A percentile compares a stretch with the other conserved stretches of the same genome.
These are phyloP conservation scores for Salvator merianae DNA, from an alignment of 2,113 vertebrate genomes.

Conservation along the genomic window DNA sequence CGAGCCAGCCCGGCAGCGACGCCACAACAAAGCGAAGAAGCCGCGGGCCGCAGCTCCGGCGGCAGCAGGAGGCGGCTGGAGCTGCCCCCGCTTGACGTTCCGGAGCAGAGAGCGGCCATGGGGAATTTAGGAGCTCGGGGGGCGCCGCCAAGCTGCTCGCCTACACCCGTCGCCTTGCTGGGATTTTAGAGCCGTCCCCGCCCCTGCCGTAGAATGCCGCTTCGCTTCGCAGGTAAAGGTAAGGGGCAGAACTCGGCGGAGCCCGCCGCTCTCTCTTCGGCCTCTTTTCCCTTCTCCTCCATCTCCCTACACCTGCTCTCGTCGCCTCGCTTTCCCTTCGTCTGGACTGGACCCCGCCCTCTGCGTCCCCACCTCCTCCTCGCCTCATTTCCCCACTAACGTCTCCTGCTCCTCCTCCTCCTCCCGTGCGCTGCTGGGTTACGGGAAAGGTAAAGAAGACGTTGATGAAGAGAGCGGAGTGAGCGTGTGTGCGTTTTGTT, in stretches of 20 bases:
- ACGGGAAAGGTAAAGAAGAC: background rate
- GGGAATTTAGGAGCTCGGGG: conserved; percentile 78
- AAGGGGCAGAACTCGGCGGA: conserved; percentile 52
- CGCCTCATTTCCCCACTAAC: background rate
- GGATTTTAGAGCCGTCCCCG: too few relatives aligned
- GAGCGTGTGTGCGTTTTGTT: background rate
- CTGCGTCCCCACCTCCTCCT: background rate
- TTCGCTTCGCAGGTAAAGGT: conserved; percentile 81
- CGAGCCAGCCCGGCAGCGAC: conserved; percentile 17
- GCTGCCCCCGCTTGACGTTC: conserved; percentile 30
- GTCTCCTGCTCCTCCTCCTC: background rate
- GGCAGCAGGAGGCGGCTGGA: conserved; percentile 28
- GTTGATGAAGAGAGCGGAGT: too few relatives aligned
- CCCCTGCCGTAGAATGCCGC: conserved; percentile 76
- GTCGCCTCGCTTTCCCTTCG: background rate
- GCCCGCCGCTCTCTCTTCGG: background rate
- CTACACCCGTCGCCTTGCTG: background rate
- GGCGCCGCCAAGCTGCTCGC: conserved; percentile 25
- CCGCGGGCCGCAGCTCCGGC: background rate
- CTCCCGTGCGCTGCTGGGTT: background rate
- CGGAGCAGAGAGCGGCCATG: conserved; percentile 58
- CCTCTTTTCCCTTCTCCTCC: background rate
- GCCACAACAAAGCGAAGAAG: conserved; percentile 64
- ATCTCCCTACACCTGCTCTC: conserved; percentile 12
- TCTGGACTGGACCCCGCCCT: conserved; percentile 20